Conservation (phyloP, 2,888 invertebrate genomes). For the Lordiphosa andalusiaca region DNA sequence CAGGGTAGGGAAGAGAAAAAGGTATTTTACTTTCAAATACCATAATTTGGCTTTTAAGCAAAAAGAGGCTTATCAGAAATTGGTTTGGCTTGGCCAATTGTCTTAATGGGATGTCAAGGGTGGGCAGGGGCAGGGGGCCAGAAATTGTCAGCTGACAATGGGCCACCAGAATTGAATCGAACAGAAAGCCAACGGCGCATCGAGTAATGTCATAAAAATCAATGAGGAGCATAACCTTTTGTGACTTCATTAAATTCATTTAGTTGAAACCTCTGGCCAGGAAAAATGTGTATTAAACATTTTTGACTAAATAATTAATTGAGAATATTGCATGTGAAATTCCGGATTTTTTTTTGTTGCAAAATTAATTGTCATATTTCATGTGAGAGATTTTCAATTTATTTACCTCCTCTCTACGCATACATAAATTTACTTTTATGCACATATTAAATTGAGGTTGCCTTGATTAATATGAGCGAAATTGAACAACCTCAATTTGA, state of each 20-base stretch:
- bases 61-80: slow-evolving; percentile 74
- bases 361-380: slow-evolving; percentile 40
- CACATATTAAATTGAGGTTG: slow-evolving; percentile 16
- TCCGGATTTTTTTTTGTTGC: slow-evolving; percentile 20
- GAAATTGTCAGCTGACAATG: slow-evolving; percentile 42
- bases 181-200: slow-evolving; percentile 17
- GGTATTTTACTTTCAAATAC: slow-evolving; percentile 56
- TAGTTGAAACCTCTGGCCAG: no score
- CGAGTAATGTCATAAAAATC: slow-evolving; percentile 1
- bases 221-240: no score
- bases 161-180: slow-evolving; percentile 21
- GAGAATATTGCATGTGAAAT: slow-evolving; percentile 25
- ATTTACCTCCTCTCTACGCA: slow-evolving; percentile 5
- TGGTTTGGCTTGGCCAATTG: slow-evolving; percentile 71
- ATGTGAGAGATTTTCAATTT: slow-evolving; percentile 34
- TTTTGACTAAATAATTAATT: slow-evolving; percentile 31
- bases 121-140: slow-evolving; percentile 32
- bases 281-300: no score
- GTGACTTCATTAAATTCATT: no score
- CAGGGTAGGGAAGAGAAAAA: slow-evolving; percentile 28
- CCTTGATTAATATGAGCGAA: slow-evolving; percentile 39
- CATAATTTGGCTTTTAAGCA: slow-evolving; percentile 74
- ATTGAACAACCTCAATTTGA: slow-evolving; percentile 36
- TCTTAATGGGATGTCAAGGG: slow-evolving; percentile 62
- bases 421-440: slow-evolving; percentile 6